A percentile compares a stretch with the other conserved stretches of the same genome.
These are phyloP conservation scores for Strigamia maritima DNA, from an alignment of 2,888 invertebrate species.

Conservation along the genomic window DNA sequence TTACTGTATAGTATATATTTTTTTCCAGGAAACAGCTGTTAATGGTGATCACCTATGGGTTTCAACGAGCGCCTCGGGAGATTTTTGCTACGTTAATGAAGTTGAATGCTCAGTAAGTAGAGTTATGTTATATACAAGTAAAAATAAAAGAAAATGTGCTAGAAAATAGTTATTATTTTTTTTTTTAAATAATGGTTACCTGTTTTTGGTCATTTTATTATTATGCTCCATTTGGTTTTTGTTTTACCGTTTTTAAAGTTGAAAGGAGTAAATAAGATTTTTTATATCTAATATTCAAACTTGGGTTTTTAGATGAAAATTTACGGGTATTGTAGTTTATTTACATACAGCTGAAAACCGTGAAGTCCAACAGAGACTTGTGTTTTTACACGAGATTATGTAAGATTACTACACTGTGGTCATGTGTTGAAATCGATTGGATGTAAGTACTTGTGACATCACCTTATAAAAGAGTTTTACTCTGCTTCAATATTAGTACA, in stretches of 20 bases:
- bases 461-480: not conserved
- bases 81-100: slow-evolving; percentile 89
- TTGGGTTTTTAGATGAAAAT: too few species aligned
- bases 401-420: not conserved
- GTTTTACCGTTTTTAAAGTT: too few species aligned
- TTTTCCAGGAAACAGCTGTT: slow-evolving; percentile 65
- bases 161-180: too few species aligned
- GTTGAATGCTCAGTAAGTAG: slow-evolving; percentile 75
- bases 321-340: too few species aligned
- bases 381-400: not conserved
- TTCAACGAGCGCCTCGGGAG: slow-evolving; percentile 84
- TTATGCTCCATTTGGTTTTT: not conserved
- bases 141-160: not conserved
- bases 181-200: not conserved
- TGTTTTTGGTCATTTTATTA: not conserved
- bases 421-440: not conserved
- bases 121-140: not conserved
- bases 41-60: slow-evolving; percentile 93
- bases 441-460: not conserved
- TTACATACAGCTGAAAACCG: not conserved
- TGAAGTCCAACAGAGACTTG: not conserved
- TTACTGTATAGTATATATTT: not conserved
- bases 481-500: not conserved
- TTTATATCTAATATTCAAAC: not conserved
- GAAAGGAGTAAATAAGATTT: too few species aligned